Percentiles rank a stretch among this genome's conserved stretches.
Conservation (phyloP, 1,140 invertebrate genomes). For the Saccostrea glomerata region DNA sequence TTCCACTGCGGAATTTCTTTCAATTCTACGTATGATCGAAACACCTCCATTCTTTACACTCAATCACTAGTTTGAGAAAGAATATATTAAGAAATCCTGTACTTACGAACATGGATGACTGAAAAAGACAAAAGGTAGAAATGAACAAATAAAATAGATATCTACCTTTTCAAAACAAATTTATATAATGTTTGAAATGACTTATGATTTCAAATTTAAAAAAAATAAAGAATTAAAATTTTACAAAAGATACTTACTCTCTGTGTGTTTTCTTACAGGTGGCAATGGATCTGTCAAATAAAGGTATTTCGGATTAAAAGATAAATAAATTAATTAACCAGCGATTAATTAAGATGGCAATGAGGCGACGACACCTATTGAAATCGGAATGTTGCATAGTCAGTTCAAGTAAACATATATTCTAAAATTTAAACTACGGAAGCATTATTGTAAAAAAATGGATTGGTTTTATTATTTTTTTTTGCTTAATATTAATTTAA, state of each 20-base stretch:
- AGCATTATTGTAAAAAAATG: too few relatives aligned
- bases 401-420: not conserved
- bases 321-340: not conserved
- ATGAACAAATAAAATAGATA: not conserved
- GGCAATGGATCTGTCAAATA: not conserved
- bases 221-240: too few relatives aligned
- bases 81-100: not conserved
- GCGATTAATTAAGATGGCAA: not conserved
- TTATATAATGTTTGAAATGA: not conserved
- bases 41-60: too few relatives aligned
- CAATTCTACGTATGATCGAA: too few relatives aligned
- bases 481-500: too few relatives aligned
- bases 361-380: not conserved
- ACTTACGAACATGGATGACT: conserved; percentile 36
- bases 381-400: not conserved
- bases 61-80: too few relatives aligned
- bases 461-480: too few relatives aligned
- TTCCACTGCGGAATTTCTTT: too few relatives aligned
- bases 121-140: not conserved
- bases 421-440: too few relatives aligned
- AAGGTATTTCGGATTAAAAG: not conserved
- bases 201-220: too few relatives aligned
- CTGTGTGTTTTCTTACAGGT: not conserved
- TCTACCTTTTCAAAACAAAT: not conserved
- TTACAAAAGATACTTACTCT: not conserved